These are phyloP conservation scores for Camponotus floridanus DNA, from an alignment of 1,140 invertebrate genomes.

Conservation along the genomic window DNA sequence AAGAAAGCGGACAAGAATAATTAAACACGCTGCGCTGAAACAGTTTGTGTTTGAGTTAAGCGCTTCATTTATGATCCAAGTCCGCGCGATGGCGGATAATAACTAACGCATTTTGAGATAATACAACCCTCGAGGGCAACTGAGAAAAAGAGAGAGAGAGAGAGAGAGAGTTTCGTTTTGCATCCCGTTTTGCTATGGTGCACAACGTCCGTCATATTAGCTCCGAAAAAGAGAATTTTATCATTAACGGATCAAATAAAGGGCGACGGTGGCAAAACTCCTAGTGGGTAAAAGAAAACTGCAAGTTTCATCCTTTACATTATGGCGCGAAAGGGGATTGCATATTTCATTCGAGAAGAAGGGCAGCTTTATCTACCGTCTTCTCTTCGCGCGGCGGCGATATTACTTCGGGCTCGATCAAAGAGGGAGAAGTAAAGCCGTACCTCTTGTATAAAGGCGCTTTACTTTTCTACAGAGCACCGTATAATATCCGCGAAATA, in stretches of 20 bases:
- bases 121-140: constrained; percentile 28
- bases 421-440: constrained; percentile 28
- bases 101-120: constrained; percentile 50
- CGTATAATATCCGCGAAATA: constrained; percentile 21
- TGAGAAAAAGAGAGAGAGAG: background rate
- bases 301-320: constrained; percentile 41
- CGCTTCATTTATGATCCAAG: constrained; percentile 55
- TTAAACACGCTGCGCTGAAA: constrained; percentile 12
- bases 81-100: constrained; percentile 43
- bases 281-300: constrained; percentile 2
- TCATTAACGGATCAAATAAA: constrained; percentile 41
- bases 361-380: constrained; percentile 17
- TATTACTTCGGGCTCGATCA: constrained; percentile 50
- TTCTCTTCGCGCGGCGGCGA: background rate
- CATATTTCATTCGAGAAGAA: constrained; percentile 38
- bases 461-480: constrained; percentile 5
- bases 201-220: background rate
- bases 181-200: constrained; percentile 11
- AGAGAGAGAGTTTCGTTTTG: constrained; percentile 6
- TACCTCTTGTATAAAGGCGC: constrained; percentile 12
- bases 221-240: constrained; percentile 22
- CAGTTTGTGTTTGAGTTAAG: constrained; percentile 39
- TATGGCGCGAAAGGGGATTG: background rate
- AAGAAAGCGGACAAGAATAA: constrained; percentile 7
- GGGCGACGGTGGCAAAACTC: background rate